Conservation (phyloP, 2,888 invertebrate genomes). For the Hypolimnas misippus region DNA sequence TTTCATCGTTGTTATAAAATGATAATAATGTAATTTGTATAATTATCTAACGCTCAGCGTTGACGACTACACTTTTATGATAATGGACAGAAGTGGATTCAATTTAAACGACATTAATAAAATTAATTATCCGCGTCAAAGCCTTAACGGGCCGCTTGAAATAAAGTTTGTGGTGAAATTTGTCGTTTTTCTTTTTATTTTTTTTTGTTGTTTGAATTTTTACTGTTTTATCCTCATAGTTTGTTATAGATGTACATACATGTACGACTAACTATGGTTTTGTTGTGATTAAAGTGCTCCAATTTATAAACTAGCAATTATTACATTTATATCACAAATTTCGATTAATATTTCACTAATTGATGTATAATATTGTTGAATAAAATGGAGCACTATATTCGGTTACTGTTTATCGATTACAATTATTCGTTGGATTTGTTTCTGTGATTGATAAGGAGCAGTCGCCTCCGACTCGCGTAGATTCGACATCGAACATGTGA, state of each 20-base stretch:
- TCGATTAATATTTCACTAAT: neutral
- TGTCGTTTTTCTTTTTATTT: slow-evolving; percentile 34
- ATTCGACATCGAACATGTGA: slow-evolving; percentile 70
- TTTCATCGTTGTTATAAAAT: slow-evolving; percentile 30
- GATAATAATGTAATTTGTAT: slow-evolving; percentile 42
- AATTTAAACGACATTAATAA: slow-evolving; percentile 50
- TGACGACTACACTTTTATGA: slow-evolving; percentile 46
- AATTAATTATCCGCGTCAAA: slow-evolving; percentile 49
- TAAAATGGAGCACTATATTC: slow-evolving; percentile 31
- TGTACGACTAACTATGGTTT: slow-evolving; percentile 34
- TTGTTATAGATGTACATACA: slow-evolving; percentile 35
- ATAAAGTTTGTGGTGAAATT: slow-evolving; percentile 48
- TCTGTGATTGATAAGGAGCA: slow-evolving; percentile 53
- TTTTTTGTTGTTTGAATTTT: slow-evolving; percentile 39
- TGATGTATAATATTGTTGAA: slow-evolving; percentile 4
- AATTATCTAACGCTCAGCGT: slow-evolving; percentile 43
- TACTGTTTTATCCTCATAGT: slow-evolving; percentile 38
- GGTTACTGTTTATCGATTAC: slow-evolving; percentile 33
- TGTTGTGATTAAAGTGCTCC: slow-evolving; percentile 30
- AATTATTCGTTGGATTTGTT: slow-evolving; percentile 26
- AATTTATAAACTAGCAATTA: slow-evolving; percentile 25
- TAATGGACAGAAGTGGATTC: slow-evolving; percentile 48
- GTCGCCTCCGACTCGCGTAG: slow-evolving; percentile 53
- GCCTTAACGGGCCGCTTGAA: slow-evolving; percentile 42
- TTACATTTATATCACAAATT: neutral